A percentile compares a stretch with the other conserved stretches of the same genome.
These are phyloP conservation scores for Cervus canadensis DNA, from an alignment of 2,113 vertebrate genomes.

Conservation along the genomic window DNA sequence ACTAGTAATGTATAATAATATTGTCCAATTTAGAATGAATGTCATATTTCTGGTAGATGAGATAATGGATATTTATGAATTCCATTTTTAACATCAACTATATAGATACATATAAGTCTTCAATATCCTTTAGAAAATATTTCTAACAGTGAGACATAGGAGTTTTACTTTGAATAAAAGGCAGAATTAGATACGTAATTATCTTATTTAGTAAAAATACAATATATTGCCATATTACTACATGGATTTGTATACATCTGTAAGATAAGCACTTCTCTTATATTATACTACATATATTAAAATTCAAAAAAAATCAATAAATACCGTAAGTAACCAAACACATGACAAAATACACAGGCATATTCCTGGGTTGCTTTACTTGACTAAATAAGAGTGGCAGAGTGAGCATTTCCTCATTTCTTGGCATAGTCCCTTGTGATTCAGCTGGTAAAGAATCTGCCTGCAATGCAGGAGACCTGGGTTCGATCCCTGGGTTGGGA, in stretches of 20 bases:
- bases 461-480: background rate
- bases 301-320: background rate
- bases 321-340: background rate
- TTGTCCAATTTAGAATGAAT: conserved; percentile 49
- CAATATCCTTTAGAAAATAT: background rate
- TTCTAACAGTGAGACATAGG: background rate
- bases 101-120: background rate
- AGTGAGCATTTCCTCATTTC: background rate
- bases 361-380: background rate
- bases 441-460: background rate
- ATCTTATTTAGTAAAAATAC: background rate
- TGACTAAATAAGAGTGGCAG: background rate
- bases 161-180: background rate
- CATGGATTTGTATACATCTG: background rate
- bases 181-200: background rate
- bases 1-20: conserved; percentile 53
- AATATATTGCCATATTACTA: background rate
- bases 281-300: background rate
- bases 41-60: conserved; percentile 31
- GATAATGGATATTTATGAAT: conserved; percentile 30
- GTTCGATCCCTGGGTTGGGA: background rate
- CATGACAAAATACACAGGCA: background rate
- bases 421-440: background rate
- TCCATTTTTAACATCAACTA: background rate
- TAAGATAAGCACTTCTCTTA: background rate